Evolutionary conservation across 2,113 vertebrate species (phyloP).

Genomic region (Melanerpes formicivorus): DNA sequence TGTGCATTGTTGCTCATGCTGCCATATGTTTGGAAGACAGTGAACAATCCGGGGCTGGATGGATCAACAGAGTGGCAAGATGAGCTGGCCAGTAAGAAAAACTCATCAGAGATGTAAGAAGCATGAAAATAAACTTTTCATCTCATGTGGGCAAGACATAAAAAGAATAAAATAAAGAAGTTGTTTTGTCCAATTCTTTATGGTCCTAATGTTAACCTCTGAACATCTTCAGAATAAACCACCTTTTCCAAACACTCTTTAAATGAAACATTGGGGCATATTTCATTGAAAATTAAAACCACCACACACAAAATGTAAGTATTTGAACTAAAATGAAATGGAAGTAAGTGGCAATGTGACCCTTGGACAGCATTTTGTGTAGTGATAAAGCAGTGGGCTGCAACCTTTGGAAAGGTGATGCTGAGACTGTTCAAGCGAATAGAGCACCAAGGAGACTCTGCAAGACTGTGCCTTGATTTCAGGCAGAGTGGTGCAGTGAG

Average conservation of each 20-base stretch:
- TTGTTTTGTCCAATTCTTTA: background rate
- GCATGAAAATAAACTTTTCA: background rate
- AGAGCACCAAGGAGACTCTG: background rate
- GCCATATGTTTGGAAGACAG: background rate
- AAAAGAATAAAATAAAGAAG: background rate
- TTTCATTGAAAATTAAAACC: background rate
- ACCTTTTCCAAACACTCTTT: background rate
- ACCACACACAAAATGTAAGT: background rate
- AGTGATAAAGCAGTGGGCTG: background rate
- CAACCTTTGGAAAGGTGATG: background rate
- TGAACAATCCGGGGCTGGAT: background rate
- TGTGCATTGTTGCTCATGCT: background rate
- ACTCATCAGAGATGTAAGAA: background rate
- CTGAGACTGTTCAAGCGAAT: background rate
- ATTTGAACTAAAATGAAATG: background rate
- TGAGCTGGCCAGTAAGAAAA: background rate
- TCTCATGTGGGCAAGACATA: background rate
- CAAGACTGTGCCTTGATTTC: background rate
- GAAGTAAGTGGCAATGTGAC: background rate
- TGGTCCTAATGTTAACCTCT: background rate
- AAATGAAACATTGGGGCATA: background rate
- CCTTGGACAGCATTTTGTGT: background rate
- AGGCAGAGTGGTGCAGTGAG: background rate
- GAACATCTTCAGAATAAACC: background rate
- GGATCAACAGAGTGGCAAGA: background rate